phyloP scores from a whole-genome alignment of 2,888 invertebrate genomes.

The Nephrotoma guestfalica region DNA sequence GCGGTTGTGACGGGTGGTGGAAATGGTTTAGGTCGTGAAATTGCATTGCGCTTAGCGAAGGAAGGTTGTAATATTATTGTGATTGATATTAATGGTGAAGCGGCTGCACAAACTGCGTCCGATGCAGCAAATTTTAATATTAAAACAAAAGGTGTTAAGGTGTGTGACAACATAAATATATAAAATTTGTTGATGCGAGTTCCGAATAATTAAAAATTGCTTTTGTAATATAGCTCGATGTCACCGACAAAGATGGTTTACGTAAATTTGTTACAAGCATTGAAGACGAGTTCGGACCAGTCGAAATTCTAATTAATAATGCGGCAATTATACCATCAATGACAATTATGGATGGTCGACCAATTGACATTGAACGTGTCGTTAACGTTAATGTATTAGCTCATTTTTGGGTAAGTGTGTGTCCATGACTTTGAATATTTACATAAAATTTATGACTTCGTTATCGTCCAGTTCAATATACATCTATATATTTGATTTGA shows the following conservation, averaged over 20 bases:
- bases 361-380: conserved; percentile 30
- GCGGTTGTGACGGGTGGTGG: conserved; percentile 32
- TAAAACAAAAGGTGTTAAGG: background rate
- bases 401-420: conserved; percentile 29
- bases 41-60: conserved; percentile 28
- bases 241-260: conserved; percentile 7
- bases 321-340: conserved; percentile 32
- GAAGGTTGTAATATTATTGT: conserved; percentile 32
- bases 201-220: background rate
- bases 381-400: conserved; percentile 33
- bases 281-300: conserved; percentile 22
- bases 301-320: conserved; percentile 35
- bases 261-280: conserved; percentile 8
- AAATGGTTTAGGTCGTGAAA: conserved; percentile 34
- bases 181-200: background rate
- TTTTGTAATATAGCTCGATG: conserved; percentile 6
- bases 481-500: no score
- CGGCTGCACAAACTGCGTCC: conserved; percentile 24
- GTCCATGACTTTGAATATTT: background rate
- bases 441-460: background rate
- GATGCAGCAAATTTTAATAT: background rate
- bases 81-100: conserved; percentile 28
- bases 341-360: conserved; percentile 26
- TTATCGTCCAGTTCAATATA: no score
- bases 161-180: background rate